Evolutionary conservation across 64 coral and sea anemone genomes (phyloP).

Genomic region (Stichodactyla helianthus): DNA sequence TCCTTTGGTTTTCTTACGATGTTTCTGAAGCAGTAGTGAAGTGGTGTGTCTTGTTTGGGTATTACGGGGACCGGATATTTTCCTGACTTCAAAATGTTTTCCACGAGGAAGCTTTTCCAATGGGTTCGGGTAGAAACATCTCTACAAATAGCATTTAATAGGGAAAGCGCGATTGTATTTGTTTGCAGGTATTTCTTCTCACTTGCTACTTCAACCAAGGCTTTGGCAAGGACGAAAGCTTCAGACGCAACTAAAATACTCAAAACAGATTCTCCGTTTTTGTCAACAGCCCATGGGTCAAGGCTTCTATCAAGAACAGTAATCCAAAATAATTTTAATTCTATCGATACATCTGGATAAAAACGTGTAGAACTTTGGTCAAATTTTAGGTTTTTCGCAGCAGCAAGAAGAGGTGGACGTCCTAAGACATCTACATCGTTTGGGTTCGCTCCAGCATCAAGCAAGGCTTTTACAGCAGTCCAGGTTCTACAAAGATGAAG

Average conservation of each 20-base stretch:
- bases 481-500: too few relatives aligned
- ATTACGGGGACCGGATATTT: neutral
- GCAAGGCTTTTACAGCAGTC: neutral
- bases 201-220: neutral
- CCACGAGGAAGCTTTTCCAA: neutral
- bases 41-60: neutral
- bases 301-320: neutral
- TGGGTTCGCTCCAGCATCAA: conserved; percentile 9
- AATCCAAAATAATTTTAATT: neutral
- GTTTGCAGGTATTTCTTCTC: neutral
- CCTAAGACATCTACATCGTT: neutral
- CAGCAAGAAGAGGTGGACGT: neutral
- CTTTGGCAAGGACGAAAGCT: conserved; percentile 3
- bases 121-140: neutral
- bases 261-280: neutral
- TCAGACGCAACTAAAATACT: neutral
- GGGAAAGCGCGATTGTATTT: neutral
- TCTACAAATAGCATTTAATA: conserved; percentile 13
- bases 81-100: neutral
- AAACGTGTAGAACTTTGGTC: neutral
- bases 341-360: neutral
- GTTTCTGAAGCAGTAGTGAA: neutral
- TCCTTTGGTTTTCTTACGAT: neutral
- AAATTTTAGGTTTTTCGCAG: neutral
- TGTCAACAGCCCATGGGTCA: conserved; percentile 10